Evolutionary conservation across 2,797 vertebrate species (phyloP), one percentile per base, ranked within the genome.

Genomic region (Linurgus olivaceus): DNA sequence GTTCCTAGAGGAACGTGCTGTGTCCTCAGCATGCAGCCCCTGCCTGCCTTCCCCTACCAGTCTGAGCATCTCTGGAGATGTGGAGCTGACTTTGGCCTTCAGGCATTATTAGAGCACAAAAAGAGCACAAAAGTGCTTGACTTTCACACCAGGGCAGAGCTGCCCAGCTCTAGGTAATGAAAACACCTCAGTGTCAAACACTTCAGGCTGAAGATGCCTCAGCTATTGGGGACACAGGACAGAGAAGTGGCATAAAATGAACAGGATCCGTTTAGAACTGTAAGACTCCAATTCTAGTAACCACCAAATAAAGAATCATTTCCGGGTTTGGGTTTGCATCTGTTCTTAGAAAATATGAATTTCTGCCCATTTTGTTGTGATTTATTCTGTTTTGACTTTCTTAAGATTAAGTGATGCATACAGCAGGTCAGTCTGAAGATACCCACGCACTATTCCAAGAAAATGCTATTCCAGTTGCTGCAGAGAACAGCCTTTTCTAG

Each of bases 401-500:
- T 71, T 68, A 74, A 42, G 20, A 81, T 62, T 57, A 78, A 89
- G 40, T 45, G 62, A 83, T 63, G 65, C 45, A 91, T n/a, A 80
- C 47, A 90, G 55, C 38, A 87, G 63, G 66, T 85, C 55, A 85
- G 20, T 31, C 59, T 93, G 77, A 86, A 88, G 73, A 83, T 31
- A 77, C 6, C 38, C 68, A 33, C 19, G 45, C 11, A 29, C 29
- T 55, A 37, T 71, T 90, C 19, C 61, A 86, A 81, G 42, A 66
- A 92, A 87, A 76, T 33, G 74, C 62, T 35, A 10, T 73, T 94
- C 76, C 59, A 77, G 75, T 62, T 66, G 31, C 48, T 93, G 80
- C 76, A 88, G 50, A 14, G 51, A 91, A 59, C 71, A 80, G 84
- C 26, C 79, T 77, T 86, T 75, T 26, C 90, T 40, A 84, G 57